phyloP scores from a whole-genome alignment of 2,888 invertebrate genomes.

The Athetis lepigone region DNA sequence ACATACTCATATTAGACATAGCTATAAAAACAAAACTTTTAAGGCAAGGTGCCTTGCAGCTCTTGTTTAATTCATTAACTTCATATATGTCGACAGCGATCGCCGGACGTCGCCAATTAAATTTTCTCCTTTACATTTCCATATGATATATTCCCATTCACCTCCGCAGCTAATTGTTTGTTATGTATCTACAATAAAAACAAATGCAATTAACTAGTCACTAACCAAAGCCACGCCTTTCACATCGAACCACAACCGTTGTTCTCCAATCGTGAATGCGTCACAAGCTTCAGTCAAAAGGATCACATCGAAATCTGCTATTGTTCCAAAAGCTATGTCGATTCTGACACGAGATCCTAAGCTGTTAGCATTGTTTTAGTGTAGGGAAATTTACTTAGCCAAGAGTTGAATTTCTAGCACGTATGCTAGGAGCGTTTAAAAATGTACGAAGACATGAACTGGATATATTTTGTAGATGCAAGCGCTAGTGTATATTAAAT shows the following conservation, averaged over 20 bases:
- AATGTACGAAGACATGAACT: constrained; percentile 34
- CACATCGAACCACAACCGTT: constrained; percentile 26
- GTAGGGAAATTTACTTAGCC: constrained; percentile 52
- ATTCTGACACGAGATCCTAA: constrained; percentile 55
- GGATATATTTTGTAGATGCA: constrained; percentile 22
- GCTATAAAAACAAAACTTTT: too few species aligned
- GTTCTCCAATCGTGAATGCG: constrained; percentile 49
- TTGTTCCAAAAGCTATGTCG: constrained; percentile 50
- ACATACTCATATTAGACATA: too few species aligned
- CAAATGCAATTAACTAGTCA: background rate
- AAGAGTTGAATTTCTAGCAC: constrained; percentile 38
- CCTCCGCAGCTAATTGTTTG: too few species aligned
- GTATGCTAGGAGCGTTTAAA: constrained; percentile 42
- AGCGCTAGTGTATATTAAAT: constrained; percentile 25
- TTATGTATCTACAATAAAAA: background rate
- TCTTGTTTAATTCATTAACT: too few species aligned
- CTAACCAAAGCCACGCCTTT: constrained; percentile 17
- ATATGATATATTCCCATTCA: background rate
- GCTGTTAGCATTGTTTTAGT: constrained; percentile 60
- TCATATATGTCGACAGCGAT: too few species aligned
- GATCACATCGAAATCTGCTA: constrained; percentile 51
- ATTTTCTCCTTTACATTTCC: background rate
- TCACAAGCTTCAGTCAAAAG: constrained; percentile 53
- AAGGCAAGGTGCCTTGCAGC: too few species aligned
- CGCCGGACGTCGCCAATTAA: too few species aligned